phyloP scores from a whole-genome alignment of 2,797 vertebrate species.

The Manis javanica region DNA sequence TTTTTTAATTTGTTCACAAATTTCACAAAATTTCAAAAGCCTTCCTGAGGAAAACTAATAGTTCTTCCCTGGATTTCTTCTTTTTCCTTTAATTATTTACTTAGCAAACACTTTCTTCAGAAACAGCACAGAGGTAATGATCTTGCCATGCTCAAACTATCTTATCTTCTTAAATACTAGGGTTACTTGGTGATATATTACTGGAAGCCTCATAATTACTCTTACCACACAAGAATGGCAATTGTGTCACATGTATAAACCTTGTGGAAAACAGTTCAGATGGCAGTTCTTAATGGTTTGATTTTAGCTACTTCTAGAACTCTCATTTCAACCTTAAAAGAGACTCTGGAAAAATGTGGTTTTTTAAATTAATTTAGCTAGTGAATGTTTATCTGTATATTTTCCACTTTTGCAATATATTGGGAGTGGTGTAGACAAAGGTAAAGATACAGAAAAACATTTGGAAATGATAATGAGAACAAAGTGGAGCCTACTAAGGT shows the following conservation, averaged over 20 bases:
- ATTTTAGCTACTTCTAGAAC: constrained; percentile 59
- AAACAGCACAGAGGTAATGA: not conserved
- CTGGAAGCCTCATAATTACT: not conserved
- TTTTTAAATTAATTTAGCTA: constrained; percentile 28
- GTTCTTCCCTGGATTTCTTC: not conserved
- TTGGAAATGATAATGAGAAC: not conserved
- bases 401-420: not conserved
- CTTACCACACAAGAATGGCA: not conserved
- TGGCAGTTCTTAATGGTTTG: not conserved
- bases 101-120: constrained; percentile 35
- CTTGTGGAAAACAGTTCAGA: constrained; percentile 4
- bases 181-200: constrained; percentile 1
- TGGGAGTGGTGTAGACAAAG: constrained; percentile 18
- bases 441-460: not conserved
- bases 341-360: constrained; percentile 2
- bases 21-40: not conserved
- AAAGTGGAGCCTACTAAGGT: not conserved
- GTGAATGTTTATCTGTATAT: not conserved
- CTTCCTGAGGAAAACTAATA: constrained; percentile 29
- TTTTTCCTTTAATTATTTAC: constrained; percentile 47
- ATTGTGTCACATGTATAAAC: not conserved
- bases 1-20: constrained; percentile 24
- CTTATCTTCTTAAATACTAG: not conserved
- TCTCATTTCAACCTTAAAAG: constrained; percentile 53
- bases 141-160: not conserved